These are phyloP conservation scores for Bombyx mori DNA, from an alignment of 1,140 invertebrate genomes.

Conservation along the genomic window ASM3026992v2 NC_085119.1:126501-127000, in stretches of 20 bases:
- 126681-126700: conserved; percentile 76
- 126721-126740: conserved; percentile 94
- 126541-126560: conserved; percentile 95
- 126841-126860: conserved; percentile 86
- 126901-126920: conserved; percentile 94
- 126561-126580: conserved; percentile 93
- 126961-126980: conserved; percentile 89
- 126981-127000: conserved; percentile 90
- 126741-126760: conserved; percentile 90
- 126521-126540: conserved; percentile 78
- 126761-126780: conserved; percentile 86
- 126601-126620: conserved; percentile 96
- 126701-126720: conserved; percentile 86
- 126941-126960: conserved; percentile 88
- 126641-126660: conserved; percentile 84
- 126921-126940: conserved; percentile 85
- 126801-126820: conserved; percentile 92
- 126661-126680: conserved; percentile 92
- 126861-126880: conserved; percentile 91
- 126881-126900: conserved; percentile 87
- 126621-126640: conserved; percentile 89
- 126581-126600: conserved; percentile 92
- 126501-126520: conserved; percentile 87
- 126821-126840: conserved; percentile 90
- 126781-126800: conserved; percentile 91